These are phyloP conservation scores for Malacosoma neustria DNA, from an alignment of 2,888 invertebrate genomes.

Conservation along the genomic window DNA sequence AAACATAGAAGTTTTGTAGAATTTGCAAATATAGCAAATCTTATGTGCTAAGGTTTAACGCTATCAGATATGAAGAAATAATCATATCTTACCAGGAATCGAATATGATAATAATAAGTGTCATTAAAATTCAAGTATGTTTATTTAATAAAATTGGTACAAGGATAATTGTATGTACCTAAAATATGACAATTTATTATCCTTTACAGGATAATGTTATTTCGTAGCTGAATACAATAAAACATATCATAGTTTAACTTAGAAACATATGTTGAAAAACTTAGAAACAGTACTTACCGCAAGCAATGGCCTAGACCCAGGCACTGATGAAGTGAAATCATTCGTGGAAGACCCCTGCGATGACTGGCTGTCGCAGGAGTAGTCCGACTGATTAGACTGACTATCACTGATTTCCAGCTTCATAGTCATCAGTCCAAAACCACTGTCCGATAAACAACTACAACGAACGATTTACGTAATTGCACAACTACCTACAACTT, in stretches of 20 bases:
- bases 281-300: slow-evolving; percentile 38
- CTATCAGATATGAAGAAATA: background rate
- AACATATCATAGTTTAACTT: background rate
- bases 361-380: slow-evolving; percentile 75
- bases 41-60: too few species aligned
- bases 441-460: slow-evolving; percentile 18
- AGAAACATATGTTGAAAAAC: background rate
- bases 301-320: slow-evolving; percentile 48
- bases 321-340: slow-evolving; percentile 51
- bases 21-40: too few species aligned
- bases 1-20: too few species aligned
- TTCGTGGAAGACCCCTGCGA: slow-evolving; percentile 74
- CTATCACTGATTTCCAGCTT: slow-evolving; percentile 77
- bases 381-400: slow-evolving; percentile 76
- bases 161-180: background rate
- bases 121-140: background rate
- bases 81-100: slow-evolving; percentile 2
- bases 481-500: slow-evolving; percentile 20
- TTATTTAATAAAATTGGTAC: background rate
- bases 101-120: background rate
- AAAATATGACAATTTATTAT: background rate
- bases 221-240: too few species aligned
- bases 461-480: slow-evolving; percentile 36
- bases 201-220: background rate
- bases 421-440: slow-evolving; percentile 63